Conservation (phyloP, 2,888 invertebrate genomes). For the Hyles lineata region DNA sequence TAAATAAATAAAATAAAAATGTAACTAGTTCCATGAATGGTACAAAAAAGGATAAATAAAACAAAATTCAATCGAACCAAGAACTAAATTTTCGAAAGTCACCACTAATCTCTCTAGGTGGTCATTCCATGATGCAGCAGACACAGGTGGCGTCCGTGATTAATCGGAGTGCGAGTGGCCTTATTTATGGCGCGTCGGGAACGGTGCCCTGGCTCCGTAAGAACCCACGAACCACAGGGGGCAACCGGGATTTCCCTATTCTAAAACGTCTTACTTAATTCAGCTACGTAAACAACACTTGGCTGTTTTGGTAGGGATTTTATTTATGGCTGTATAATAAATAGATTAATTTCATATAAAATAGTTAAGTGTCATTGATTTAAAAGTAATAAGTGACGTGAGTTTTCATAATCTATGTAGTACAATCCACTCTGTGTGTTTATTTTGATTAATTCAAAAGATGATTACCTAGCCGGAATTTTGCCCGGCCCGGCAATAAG, state of each 20-base stretch:
- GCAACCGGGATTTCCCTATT: conserved; percentile 50
- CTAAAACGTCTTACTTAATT: conserved; percentile 49
- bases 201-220: conserved; percentile 56
- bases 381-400: too few relatives aligned
- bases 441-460: too few relatives aligned
- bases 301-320: background rate
- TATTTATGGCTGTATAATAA: too few relatives aligned
- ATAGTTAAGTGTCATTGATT: too few relatives aligned
- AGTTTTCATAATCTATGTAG: too few relatives aligned
- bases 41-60: too few relatives aligned
- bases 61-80: background rate
- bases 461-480: too few relatives aligned
- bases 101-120: conserved; percentile 56
- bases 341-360: too few relatives aligned
- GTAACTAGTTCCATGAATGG: too few relatives aligned
- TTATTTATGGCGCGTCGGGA: conserved; percentile 74
- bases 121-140: conserved; percentile 53
- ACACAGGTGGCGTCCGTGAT: conserved; percentile 73
- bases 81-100: background rate
- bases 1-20: too few relatives aligned
- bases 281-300: conserved; percentile 10
- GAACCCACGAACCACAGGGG: conserved; percentile 61
- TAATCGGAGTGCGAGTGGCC: conserved; percentile 66
- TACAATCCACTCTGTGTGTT: too few relatives aligned
- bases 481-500: too few relatives aligned